A percentile compares a stretch with the other conserved stretches of the same genome.
Evolutionary conservation across 2,797 vertebrate species (phyloP).

Genomic region (Cryptoprocta ferox): DNA sequence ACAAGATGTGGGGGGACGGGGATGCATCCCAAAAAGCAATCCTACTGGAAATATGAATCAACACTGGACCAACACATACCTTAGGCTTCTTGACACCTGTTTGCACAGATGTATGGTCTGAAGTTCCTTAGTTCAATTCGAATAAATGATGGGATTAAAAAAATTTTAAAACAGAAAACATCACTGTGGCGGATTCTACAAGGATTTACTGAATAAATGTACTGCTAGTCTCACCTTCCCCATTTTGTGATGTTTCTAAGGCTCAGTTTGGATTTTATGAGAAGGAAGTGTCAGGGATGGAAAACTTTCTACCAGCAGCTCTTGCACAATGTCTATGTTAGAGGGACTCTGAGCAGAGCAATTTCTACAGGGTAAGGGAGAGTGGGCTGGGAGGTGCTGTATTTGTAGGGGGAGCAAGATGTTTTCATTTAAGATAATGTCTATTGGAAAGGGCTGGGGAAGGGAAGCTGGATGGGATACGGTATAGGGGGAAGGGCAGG

Average conservation of each 20-base stretch:
- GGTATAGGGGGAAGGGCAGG: not conserved
- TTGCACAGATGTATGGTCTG: rapidly evolving
- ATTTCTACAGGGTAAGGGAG: not conserved
- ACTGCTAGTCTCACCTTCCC: not conserved
- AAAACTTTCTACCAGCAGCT: not conserved
- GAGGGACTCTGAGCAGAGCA: not conserved
- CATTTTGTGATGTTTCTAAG: not conserved
- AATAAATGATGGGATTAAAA: not conserved
- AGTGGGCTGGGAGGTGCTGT: not conserved
- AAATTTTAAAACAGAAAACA: not conserved
- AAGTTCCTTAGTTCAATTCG: slow-evolving; percentile 15
- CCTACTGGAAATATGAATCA: not conserved
- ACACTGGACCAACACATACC: not conserved
- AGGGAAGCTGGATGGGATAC: not conserved
- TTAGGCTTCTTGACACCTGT: not conserved
- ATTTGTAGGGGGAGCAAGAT: not conserved
- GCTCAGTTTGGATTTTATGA: not conserved
- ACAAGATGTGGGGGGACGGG: rapidly evolving
- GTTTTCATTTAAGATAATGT: not conserved
- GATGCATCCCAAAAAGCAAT: not conserved
- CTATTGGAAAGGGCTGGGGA: not conserved
- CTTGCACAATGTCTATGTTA: not conserved
- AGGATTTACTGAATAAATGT: not conserved
- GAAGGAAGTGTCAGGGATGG: not conserved
- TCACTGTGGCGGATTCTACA: not conserved